A percentile compares a stretch with the other conserved stretches of the same genome.
phyloP scores from a whole-genome alignment of 2,113 vertebrate genomes.

The Nothoprocta pentlandii region DNA sequence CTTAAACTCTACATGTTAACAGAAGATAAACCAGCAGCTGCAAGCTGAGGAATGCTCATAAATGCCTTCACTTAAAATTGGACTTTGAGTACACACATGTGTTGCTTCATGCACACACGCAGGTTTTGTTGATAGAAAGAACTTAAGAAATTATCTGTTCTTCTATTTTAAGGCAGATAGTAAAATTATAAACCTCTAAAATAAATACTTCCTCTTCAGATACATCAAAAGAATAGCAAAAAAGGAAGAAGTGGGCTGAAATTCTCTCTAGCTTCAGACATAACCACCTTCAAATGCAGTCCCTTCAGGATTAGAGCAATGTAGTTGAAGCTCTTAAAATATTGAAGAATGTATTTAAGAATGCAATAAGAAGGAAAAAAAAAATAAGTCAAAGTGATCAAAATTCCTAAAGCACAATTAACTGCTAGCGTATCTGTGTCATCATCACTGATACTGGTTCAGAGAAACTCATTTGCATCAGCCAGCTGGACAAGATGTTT shows the following conservation, averaged over 20 bases:
- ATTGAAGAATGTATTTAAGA: not conserved
- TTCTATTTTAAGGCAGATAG: not conserved
- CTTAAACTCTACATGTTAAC: not conserved
- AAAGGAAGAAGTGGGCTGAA: not conserved
- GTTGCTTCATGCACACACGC: not conserved
- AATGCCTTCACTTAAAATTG: not conserved
- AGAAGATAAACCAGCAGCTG: not conserved
- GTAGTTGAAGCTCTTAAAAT: not conserved
- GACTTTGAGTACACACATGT: not conserved
- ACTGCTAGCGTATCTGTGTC: not conserved
- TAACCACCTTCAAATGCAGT: not conserved
- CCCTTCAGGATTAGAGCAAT: not conserved
- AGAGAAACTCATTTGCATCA: not conserved
- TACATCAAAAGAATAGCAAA: not conserved
- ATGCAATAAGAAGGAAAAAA: not conserved
- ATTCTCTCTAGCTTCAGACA: not conserved
- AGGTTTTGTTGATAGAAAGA: not conserved
- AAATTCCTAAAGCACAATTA: not conserved
- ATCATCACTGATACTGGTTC: not conserved
- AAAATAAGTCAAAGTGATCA: not conserved
- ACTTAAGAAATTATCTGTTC: not conserved
- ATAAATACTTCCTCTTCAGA: slow-evolving; percentile 20
- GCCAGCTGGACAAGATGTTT: not conserved
- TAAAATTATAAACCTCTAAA: not conserved
- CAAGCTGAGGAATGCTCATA: not conserved